These are phyloP conservation scores for Antheraea pernyi DNA, from an alignment of 1,140 invertebrate genomes.

Conservation along the genomic window DNA sequence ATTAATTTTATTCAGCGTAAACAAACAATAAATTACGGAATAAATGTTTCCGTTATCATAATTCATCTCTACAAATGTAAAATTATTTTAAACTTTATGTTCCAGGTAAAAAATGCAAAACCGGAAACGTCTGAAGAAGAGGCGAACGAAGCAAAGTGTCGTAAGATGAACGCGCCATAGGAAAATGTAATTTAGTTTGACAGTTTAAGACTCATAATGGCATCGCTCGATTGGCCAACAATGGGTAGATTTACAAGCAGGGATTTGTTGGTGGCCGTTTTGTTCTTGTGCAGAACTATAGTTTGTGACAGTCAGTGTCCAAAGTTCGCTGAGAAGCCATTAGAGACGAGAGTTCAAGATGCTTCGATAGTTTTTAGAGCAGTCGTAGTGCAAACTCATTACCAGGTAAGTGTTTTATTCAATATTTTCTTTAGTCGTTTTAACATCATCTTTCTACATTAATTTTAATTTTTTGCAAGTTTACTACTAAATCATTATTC, in stretches of 20 bases:
- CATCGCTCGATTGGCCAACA: constrained; percentile 34
- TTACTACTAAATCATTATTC: too few relatives aligned
- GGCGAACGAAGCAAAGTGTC: constrained; percentile 45
- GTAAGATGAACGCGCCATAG: constrained; percentile 48
- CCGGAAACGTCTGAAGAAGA: constrained; percentile 61
- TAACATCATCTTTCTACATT: too few relatives aligned
- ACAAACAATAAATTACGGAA: background rate
- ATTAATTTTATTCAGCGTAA: background rate
- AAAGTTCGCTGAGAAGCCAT: constrained; percentile 67
- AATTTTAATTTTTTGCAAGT: too few relatives aligned
- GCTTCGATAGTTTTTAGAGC: constrained; percentile 72
- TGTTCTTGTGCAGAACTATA: constrained; percentile 68
- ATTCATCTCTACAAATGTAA: background rate
- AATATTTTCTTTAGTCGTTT: background rate
- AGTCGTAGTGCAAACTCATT: constrained; percentile 65
- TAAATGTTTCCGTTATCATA: background rate
- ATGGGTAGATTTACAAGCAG: constrained; percentile 48
- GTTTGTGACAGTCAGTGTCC: constrained; percentile 74
- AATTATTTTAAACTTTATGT: constrained; percentile 27
- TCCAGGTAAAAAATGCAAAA: constrained; percentile 68
- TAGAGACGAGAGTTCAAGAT: constrained; percentile 73
- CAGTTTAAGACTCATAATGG: constrained; percentile 52
- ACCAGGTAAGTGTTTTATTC: constrained; percentile 48
- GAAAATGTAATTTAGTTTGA: constrained; percentile 51
- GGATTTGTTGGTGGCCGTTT: constrained; percentile 56